phyloP scores from a whole-genome alignment of 2,888 invertebrate genomes.

The Cistogaster globosa region DNA sequence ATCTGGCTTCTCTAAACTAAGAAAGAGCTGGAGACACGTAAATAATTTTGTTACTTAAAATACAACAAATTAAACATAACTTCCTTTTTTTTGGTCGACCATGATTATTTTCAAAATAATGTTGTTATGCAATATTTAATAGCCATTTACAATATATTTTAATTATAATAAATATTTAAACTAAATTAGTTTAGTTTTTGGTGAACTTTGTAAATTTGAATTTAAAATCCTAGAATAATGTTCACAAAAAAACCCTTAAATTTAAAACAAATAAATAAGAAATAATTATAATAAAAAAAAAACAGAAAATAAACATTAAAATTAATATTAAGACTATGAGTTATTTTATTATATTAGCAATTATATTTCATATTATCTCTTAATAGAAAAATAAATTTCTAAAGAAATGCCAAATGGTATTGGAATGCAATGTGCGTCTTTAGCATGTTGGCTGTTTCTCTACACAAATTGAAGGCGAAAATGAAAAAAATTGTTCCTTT shows the following conservation, averaged over 20 bases:
- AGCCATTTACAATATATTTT: conserved; percentile 16
- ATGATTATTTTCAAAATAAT: background rate
- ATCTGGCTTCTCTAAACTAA: no score
- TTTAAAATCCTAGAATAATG: background rate
- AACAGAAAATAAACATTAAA: background rate
- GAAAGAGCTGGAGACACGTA: no score
- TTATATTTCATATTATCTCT: no score
- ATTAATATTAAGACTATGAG: background rate
- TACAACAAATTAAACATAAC: no score
- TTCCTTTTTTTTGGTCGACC: background rate
- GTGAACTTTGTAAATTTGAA: conserved; percentile 13
- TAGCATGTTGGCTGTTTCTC: no score
- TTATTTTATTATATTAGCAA: background rate
- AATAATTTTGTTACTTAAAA: no score
- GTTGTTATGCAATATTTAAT: conserved; percentile 8
- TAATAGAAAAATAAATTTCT: no score
- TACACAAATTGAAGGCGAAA: no score
- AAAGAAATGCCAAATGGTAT: no score
- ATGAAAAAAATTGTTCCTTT: no score
- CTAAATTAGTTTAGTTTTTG: conserved; percentile 28
- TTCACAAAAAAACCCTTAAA: background rate
- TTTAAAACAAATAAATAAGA: background rate
- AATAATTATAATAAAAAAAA: conserved; percentile 4
- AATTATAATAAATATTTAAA: conserved; percentile 45
- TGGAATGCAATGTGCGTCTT: no score